Evolutionary conservation across 1,140 invertebrate species (phyloP), one percentile per base, ranked within the genome.

Genomic region (Rhyacophila brunnea): DNA sequence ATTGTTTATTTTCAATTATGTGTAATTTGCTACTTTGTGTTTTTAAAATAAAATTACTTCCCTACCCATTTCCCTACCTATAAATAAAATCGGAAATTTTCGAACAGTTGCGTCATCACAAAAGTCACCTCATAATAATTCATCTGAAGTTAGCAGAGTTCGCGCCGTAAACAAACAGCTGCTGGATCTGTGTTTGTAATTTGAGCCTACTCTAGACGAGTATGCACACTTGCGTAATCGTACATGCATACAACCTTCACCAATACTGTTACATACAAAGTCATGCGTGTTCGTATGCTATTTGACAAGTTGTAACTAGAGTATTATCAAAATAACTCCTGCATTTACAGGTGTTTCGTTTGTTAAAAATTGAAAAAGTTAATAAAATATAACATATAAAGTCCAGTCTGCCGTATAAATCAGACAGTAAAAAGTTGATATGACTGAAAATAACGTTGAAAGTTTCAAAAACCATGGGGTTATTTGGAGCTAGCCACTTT

Each of bases 401-500:
- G 23, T 14, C 42, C 7, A 56, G 17, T 36, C 53, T 48, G 51
- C 51, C 19, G 51, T 23, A 40, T 54, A 54, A 45, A 54, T 54
- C 23, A 28, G 43, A 19, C 14, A 34, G n/a, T 44, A 54, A 44
- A 42, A 28, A 28, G 23, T 54, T 56, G 53, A 47, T 56, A 56
- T 56, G 53, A 46, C 20, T 47, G 23, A 17, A 56, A 43, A 56
- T 48, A 56, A 44, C 15, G 35, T 36, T 17, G n/a, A 44, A 40
- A 38, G 43, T 56, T 56, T 42, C 36, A 23, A 28, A 18, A 32
- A 56, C 45, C 45, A 56, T 56, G 53, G 53, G 53, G 53, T 56
- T 56, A 28, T 56, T 36, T 56, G 53, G 53, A 48, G 53, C 34
- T 48, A 56, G 45, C 45, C 45, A 32, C 20, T 6, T 48, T 13